Evolutionary conservation across 2,888 invertebrate genomes (phyloP), one percentile per base, ranked within the genome.

Genomic region (Melangyna quadrimaculata): DNA sequence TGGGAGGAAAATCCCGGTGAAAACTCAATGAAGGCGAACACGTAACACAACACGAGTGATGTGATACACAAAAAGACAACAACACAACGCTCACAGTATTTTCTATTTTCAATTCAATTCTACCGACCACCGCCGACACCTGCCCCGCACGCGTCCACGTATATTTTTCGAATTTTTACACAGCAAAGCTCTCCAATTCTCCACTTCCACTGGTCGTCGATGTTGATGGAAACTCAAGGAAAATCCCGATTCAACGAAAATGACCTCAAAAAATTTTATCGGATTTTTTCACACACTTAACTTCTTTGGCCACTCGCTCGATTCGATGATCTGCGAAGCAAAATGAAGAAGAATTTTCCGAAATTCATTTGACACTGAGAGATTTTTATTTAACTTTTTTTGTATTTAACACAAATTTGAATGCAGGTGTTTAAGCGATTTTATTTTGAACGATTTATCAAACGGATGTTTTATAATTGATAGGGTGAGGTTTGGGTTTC

Each of bases 71-170:
- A 84, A 84, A 84, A 77, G 51, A 80, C 77, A 81, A 80, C 80
- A 80, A 82, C 73, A 87, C 80, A 81, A 87, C 87, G 78, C 78
- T 82, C 79, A 84, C 87, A 82, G 81, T 83, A 48, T 67, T 51
- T 75, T 73, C 70, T 32, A 65, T 45, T 63, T 69, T 75, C 81
- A 35, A 57, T 57, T 37, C 59, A 10, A 55, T 55, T 55, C 17
- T 61, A 79, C 79, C 88, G 87, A 87, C 81, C 65, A 65, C 65
- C 65, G 45, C 45, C 83, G 78, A 83, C 87, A 87, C 77, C 87
- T 86, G 81, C 79, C 87, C 82, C 87, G 78, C 87, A 86, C 88
- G 87, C 87, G 83, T 79, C 81, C 79, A 87, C 87, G 82, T 87
- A 83, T 73, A n/a, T 14, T 70, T 70, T 74, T 78, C 73, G 63